Percentiles rank a stretch among this genome's conserved stretches.
These are phyloP conservation scores for Pangasius macronema DNA, from an alignment of 2,797 vertebrate species.

Conservation along the genomic window DNA sequence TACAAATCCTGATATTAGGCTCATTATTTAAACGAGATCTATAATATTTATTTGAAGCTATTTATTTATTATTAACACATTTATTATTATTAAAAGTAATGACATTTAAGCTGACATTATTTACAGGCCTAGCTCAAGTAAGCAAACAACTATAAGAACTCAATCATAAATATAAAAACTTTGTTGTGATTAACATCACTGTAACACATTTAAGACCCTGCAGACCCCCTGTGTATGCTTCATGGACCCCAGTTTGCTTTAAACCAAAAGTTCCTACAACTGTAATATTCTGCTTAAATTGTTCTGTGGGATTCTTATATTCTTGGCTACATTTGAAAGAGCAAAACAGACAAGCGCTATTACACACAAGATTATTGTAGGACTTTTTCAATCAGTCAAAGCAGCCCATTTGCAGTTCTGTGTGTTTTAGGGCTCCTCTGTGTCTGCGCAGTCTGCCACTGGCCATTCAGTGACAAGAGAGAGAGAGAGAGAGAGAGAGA, in stretches of 20 bases:
- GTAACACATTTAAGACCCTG: background rate
- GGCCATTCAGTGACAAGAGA: constrained; percentile 12
- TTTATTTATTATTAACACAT: background rate
- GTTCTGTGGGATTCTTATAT: background rate
- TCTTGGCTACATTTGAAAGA: background rate
- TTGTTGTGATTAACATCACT: background rate
- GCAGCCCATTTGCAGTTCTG: constrained; percentile 15
- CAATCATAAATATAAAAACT: background rate
- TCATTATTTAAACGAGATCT: background rate
- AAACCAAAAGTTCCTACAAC: background rate
- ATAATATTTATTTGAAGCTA: background rate
- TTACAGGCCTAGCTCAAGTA: background rate
- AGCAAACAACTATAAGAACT: background rate
- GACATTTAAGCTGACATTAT: background rate
- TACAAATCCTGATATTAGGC: background rate
- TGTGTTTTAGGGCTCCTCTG: constrained; percentile 44
- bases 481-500: constrained; percentile 38
- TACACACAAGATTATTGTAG: background rate
- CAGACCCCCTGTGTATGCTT: background rate
- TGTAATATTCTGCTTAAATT: background rate
- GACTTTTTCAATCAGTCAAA: constrained; percentile 26
- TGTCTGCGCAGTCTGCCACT: constrained; percentile 31
- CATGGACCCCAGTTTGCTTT: background rate
- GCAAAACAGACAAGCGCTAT: constrained; percentile 1
- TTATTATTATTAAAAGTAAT: background rate